Conservation (phyloP, 2,888 invertebrate genomes). For the Limnephilus lunatus region DNA sequence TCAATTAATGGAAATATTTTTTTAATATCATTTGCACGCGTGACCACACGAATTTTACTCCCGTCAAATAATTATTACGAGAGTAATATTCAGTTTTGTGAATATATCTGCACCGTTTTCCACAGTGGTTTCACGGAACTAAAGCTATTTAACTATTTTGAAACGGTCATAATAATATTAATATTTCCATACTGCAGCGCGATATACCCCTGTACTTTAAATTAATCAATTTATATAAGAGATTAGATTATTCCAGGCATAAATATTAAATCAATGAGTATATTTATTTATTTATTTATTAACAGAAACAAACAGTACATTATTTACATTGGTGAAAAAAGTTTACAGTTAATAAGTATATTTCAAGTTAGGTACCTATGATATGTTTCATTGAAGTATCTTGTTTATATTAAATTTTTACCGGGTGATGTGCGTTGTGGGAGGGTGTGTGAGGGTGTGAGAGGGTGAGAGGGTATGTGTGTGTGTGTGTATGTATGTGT, state of each 20-base stretch:
- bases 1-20: neutral
- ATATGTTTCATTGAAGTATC: too few species aligned
- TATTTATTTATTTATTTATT: too few species aligned
- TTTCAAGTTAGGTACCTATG: too few species aligned
- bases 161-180: neutral
- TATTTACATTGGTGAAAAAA: too few species aligned
- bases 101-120: neutral
- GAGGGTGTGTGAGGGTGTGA: too few species aligned
- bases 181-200: neutral
- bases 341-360: too few species aligned
- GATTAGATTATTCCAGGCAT: neutral
- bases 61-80: neutral
- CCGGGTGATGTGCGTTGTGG: too few species aligned
- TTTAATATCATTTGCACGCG: neutral
- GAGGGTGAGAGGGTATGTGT: too few species aligned
- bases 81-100: neutral
- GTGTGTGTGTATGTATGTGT: too few species aligned
- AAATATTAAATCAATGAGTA: neutral
- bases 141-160: neutral
- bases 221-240: neutral
- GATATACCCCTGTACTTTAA: neutral
- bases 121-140: neutral
- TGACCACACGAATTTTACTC: neutral
- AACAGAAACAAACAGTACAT: too few species aligned
- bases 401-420: too few species aligned